Conservation (phyloP, 1,140 invertebrate species). For the Myzus persicae region DNA sequence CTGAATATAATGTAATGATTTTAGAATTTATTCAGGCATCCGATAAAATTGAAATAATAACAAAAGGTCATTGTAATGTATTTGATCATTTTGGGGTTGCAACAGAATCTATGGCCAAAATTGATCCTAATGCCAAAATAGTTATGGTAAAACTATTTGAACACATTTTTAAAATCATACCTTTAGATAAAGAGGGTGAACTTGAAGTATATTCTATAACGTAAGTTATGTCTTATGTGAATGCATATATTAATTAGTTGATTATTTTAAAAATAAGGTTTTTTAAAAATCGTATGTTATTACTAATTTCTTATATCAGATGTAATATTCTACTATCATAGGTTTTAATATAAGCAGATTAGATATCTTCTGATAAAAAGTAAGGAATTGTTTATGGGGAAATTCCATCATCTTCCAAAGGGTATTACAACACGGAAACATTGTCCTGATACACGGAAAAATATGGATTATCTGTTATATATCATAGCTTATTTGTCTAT, state of each 20-base stretch:
- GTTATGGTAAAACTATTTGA: slow-evolving; percentile 96
- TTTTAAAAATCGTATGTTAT: not conserved
- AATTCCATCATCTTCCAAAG: no score
- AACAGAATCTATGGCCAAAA: slow-evolving; percentile 92
- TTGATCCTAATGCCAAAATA: slow-evolving; percentile 92
- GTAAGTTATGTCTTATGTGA: slow-evolving; percentile 65
- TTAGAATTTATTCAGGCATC: slow-evolving; percentile 80
- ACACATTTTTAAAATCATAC: slow-evolving; percentile 96
- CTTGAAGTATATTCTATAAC: slow-evolving; percentile 92
- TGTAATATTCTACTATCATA: slow-evolving; percentile 31
- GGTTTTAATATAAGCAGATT: not conserved
- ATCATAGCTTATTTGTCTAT: slow-evolving; percentile 29
- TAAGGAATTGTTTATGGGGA: no score
- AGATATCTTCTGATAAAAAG: no score
- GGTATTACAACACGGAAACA: no score
- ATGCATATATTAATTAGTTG: not conserved
- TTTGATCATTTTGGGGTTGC: slow-evolving; percentile 89
- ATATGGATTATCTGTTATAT: not conserved
- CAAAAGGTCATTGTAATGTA: slow-evolving; percentile 96
- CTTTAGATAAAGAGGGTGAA: slow-evolving; percentile 91
- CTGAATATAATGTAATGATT: slow-evolving; percentile 96
- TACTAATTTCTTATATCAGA: not conserved
- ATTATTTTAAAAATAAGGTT: not conserved
- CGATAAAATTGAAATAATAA: slow-evolving; percentile 88
- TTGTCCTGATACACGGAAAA: no score